phyloP scores from a whole-genome alignment of 1,140 invertebrate species.

The Neodiprion virginianus region DNA sequence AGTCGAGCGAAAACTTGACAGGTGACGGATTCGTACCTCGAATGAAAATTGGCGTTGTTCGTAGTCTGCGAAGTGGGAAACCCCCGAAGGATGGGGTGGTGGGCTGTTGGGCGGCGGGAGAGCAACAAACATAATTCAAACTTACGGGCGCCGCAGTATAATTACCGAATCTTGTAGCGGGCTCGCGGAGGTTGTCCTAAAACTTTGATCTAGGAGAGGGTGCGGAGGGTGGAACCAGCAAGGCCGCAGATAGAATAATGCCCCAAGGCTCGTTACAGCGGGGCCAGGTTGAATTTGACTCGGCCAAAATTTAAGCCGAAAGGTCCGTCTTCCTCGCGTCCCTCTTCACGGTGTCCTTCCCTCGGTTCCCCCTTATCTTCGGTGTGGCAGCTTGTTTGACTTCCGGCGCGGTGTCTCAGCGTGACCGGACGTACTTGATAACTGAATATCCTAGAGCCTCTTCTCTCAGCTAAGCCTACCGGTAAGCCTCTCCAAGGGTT shows the following conservation, averaged over 20 bases:
- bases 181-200: constrained; percentile 31
- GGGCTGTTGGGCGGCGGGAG: neutral
- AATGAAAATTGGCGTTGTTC: constrained; percentile 24
- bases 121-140: constrained; percentile 54
- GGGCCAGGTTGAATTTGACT: constrained; percentile 42
- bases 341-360: constrained; percentile 29
- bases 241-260: neutral
- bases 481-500: constrained; percentile 51
- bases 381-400: constrained; percentile 53
- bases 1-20: constrained; percentile 8
- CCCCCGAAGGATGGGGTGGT: constrained; percentile 40
- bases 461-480: constrained; percentile 39
- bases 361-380: constrained; percentile 45
- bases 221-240: neutral
- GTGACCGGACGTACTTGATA: constrained; percentile 57
- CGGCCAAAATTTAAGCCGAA: constrained; percentile 38
- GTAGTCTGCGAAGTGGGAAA: neutral
- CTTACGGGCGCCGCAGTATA: constrained; percentile 53
- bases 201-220: constrained; percentile 23
- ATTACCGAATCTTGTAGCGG: constrained; percentile 56
- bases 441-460: constrained; percentile 41
- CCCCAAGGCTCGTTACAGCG: constrained; percentile 14
- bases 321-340: constrained; percentile 19
- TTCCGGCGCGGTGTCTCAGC: constrained; percentile 51
- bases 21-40: too few relatives aligned